Evolutionary conservation across 1,140 invertebrate genomes (phyloP).

Genomic region (Drosophila gunungcola): DNA sequence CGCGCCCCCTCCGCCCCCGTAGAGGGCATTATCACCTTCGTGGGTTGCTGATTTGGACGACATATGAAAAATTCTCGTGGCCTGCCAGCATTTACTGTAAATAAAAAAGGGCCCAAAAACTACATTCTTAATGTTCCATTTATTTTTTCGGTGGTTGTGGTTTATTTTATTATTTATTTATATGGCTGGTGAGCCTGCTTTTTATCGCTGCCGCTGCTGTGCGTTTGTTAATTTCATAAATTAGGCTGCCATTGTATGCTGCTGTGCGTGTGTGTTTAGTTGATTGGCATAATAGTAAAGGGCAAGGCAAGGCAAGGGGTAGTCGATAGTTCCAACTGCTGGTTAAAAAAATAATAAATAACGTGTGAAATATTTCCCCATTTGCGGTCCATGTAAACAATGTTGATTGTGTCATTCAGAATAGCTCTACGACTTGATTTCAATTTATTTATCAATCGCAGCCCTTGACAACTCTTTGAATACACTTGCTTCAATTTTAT

Average conservation of each 20-base stretch:
- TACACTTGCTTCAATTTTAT: conserved; percentile 20
- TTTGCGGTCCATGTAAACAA: conserved; percentile 44
- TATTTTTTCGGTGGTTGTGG: conserved; percentile 21
- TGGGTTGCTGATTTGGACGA: conserved; percentile 67
- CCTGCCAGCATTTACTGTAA: conserved; percentile 40
- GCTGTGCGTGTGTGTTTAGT: conserved; percentile 21
- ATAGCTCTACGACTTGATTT: conserved; percentile 46
- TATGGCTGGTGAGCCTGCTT: conserved; percentile 53
- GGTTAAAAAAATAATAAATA: conserved; percentile 24
- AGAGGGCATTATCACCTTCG: conserved; percentile 38
- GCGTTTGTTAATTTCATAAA: conserved; percentile 78
- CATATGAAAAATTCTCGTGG: conserved; percentile 65
- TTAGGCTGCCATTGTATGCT: conserved; percentile 54
- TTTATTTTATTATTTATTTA: conserved; percentile 67
- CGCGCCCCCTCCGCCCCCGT: background rate
- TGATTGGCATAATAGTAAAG: conserved; percentile 39
- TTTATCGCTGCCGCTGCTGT: conserved; percentile 46
- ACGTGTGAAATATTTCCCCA: conserved; percentile 34
- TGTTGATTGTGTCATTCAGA: conserved; percentile 47
- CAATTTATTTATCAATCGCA: conserved; percentile 69
- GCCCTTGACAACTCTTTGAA: conserved; percentile 36
- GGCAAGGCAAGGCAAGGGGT: conserved; percentile 1
- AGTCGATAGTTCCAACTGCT: conserved; percentile 5
- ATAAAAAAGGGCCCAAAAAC: conserved; percentile 54
- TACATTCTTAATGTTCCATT: conserved; percentile 23